Evolutionary conservation across 2,797 vertebrate genomes (phyloP).

Genomic region (Anas capensis): DNA sequence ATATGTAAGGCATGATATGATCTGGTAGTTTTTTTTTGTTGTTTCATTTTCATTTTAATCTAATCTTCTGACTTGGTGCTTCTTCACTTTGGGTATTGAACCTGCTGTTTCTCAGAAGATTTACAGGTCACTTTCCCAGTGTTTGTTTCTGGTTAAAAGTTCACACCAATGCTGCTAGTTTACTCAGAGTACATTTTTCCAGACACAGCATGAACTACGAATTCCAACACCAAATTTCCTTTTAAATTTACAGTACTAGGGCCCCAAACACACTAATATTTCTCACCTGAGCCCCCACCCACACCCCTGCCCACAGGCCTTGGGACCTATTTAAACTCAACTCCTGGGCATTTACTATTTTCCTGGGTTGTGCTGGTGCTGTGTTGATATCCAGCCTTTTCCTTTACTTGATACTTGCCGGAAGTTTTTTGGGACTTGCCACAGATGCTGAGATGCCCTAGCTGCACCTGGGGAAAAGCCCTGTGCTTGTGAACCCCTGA

Average conservation of each 20-base stretch:
- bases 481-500: not conserved
- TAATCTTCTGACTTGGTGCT: not conserved
- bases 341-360: fast-evolving
- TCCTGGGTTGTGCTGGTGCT: not conserved
- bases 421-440: not conserved
- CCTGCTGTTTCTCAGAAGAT: not conserved
- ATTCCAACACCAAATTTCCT: not conserved
- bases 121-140: not conserved
- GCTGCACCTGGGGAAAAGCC: not conserved
- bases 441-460: no score
- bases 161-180: not conserved
- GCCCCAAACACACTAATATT: not conserved
- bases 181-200: not conserved
- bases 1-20: not conserved
- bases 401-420: not conserved
- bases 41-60: not conserved
- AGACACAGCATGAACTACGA: not conserved
- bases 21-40: not conserved
- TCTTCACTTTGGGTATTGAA: not conserved
- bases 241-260: not conserved
- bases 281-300: not conserved
- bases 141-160: not conserved
- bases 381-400: not conserved
- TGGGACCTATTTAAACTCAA: not conserved
- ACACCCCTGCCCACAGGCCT: not conserved